Base-by-base conservation (phyloP, 2,888 invertebrate genomes). In the Aporophyla lueneburgensis region DNA sequence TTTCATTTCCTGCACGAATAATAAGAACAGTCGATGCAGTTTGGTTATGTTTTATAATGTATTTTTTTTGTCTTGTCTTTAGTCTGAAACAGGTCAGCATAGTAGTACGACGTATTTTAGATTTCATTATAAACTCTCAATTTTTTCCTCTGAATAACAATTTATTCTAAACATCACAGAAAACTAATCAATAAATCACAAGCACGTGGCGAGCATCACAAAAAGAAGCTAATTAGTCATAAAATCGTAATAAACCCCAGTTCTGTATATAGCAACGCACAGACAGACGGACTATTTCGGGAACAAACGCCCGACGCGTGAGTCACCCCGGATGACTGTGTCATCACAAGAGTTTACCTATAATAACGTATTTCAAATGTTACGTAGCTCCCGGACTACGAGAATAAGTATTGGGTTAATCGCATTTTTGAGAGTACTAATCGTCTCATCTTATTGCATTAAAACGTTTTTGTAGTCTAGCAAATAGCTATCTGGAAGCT, bases 201-300 rank as follows among this genome's bases (percentile, higher is more conserved):
- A 43, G 27, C 59, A 76, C 66, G 58, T 58, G 58, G 58, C 19
- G 24, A 59, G 16, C 53, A 61, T 62, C 43, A 73, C 62, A 77
- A 82, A 82, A 78, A 78, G 54, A 71, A 80, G 72, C 59, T 76
- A 80, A 75, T 84, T 77, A 78, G 76, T 76, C 75, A 81, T 87
- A 87, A 82, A 83, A 76, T 80, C 59, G 80, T 84, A 86, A 83
- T 86, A 86, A 78, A 85, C 78, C 68, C 65, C 59, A 62, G 66
- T 81, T 83, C 87, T 84, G 83, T 67, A 89, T 84, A 82, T 80
- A 88, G 84, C 66, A 81, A 88, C 84, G 87, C 89, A 84, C 90
- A 87, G 89, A 91, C 92, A 89, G 89, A 89, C 88, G 53, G 71
- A 87, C 85, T 91, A 93, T 93, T 93, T 93, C 88, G 84, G 91